These are phyloP conservation scores for Elegia similella DNA, from an alignment of 2,888 invertebrate species.

Conservation along the genomic window DNA sequence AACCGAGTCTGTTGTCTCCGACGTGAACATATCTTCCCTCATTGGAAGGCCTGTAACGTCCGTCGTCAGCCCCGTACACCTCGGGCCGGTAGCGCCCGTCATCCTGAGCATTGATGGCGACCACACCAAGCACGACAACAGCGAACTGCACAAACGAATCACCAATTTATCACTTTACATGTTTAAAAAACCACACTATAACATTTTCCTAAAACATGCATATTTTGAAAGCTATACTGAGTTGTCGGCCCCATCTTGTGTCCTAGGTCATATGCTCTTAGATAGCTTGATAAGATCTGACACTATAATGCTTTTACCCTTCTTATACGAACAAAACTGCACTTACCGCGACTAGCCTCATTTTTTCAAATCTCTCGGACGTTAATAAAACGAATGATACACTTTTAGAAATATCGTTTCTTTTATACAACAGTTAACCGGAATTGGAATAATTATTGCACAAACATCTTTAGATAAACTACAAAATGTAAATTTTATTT, in stretches of 20 bases:
- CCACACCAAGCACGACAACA: constrained; percentile 39
- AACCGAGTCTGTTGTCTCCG: constrained; percentile 27
- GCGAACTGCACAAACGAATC: constrained; percentile 37
- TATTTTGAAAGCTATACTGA: too few relatives aligned
- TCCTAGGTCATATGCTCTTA: too few relatives aligned
- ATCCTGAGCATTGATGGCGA: constrained; percentile 50
- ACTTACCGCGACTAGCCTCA: constrained; percentile 69
- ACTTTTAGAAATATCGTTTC: constrained; percentile 43
- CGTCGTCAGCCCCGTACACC: constrained; percentile 50
- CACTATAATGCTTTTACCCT: too few relatives aligned
- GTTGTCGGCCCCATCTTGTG: too few relatives aligned
- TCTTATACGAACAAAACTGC: neutral
- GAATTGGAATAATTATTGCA: constrained; percentile 72
- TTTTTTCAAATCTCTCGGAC: constrained; percentile 44
- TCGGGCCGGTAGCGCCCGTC: constrained; percentile 74
- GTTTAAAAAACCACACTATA: neutral
- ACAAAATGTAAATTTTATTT: constrained; percentile 72
- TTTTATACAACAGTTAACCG: constrained; percentile 67
- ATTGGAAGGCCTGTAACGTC: constrained; percentile 47
- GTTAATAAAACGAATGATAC: constrained; percentile 56
- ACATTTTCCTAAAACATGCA: neutral
- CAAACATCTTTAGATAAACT: constrained; percentile 55
- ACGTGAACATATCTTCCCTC: constrained; percentile 42
- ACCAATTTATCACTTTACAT: neutral
- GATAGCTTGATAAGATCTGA: too few relatives aligned